Evolutionary conservation across 2,797 vertebrate genomes (phyloP), one percentile per base, ranked within the genome.

Genomic region (Microctenopoma steveboyesi): DNA sequence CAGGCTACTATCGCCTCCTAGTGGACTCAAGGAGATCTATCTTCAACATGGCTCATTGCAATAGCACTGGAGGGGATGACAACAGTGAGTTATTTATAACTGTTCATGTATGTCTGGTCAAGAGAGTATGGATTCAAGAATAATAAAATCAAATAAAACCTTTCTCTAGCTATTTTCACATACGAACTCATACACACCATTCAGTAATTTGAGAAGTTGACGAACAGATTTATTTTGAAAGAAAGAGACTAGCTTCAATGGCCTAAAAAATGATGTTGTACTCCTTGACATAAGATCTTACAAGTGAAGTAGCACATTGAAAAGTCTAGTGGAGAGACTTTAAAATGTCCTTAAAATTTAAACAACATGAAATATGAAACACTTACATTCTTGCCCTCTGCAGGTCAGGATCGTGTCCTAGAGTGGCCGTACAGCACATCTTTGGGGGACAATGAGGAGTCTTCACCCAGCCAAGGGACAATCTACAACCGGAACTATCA

Each of bases 21-120:
- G 98, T 99, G 88, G 97, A 99, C 83, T 95, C 97, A 25, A 94
- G 97, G 68, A 95, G 98, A 68, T 98, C 98, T 4, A 99, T 99
- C 91, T 99, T 99, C 93, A 99, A 95, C 87, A 95, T 99, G 96
- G 93, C 95, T 76, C 95, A 95, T 90, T 89, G 74, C 67, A 97
- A 95, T 75, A 96, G 91, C 72, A 39, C 93, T 59, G 94, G 92
- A 76, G 93, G 85, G 14, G 91, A 92, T 2, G 90, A 90, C 9
- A 18, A 30, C 2, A 60, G 89, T 92, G 37, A 85, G 83, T 82
- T 25, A n/a, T 40, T 61, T 18, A 6, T 15, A 15, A 40, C 14
- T 6, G 3, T 55, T 18, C 40, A 4, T 15, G 43, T 1, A 2
- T 63, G 3, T 64, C 4, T 48, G 37, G 3, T 27, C 4, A 35